These are phyloP conservation scores for Oryzias javanicus DNA, from an alignment of 2,113 vertebrate genomes.

Conservation along the genomic window DNA sequence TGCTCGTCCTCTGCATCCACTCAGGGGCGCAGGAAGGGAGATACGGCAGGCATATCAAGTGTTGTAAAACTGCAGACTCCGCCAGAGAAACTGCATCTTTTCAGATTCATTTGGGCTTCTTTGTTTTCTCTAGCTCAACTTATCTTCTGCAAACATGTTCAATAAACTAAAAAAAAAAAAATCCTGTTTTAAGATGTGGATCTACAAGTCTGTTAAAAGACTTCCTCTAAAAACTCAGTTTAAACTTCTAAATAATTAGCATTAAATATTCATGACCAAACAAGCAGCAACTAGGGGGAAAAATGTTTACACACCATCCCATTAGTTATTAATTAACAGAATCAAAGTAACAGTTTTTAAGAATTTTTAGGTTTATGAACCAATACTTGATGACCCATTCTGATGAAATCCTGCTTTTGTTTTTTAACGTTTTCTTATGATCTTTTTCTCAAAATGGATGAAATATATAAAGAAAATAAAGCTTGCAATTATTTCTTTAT, in stretches of 20 bases:
- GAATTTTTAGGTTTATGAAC: too few relatives aligned
- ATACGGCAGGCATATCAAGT: constrained; percentile 42
- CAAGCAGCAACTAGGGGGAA: constrained; percentile 4
- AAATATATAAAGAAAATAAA: too few relatives aligned
- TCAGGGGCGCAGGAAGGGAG: constrained; percentile 49
- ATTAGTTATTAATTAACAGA: neutral
- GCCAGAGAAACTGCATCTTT: constrained; percentile 28
- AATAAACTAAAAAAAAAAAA: neutral
- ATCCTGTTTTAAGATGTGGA: neutral
- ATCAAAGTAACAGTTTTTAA: too few relatives aligned
- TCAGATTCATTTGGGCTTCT: neutral
- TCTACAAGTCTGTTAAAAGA: neutral
- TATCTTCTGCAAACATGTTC: neutral
- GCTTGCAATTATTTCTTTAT: too few relatives aligned
- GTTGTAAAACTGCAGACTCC: constrained; percentile 49
- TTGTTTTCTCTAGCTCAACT: constrained; percentile 2
- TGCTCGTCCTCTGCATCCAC: constrained; percentile 38
- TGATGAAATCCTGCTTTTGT: too few relatives aligned
- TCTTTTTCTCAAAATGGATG: too few relatives aligned
- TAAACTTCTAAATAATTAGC: neutral
- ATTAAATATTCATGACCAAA: constrained; percentile 15
- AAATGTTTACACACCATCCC: neutral
- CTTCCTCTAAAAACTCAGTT: neutral
- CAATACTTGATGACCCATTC: too few relatives aligned
- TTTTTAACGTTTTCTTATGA: too few relatives aligned